A percentile compares a stretch with the other conserved stretches of the same genome.
phyloP scores from a whole-genome alignment of 2,888 invertebrate species.

The Oscheius sp. region DNA sequence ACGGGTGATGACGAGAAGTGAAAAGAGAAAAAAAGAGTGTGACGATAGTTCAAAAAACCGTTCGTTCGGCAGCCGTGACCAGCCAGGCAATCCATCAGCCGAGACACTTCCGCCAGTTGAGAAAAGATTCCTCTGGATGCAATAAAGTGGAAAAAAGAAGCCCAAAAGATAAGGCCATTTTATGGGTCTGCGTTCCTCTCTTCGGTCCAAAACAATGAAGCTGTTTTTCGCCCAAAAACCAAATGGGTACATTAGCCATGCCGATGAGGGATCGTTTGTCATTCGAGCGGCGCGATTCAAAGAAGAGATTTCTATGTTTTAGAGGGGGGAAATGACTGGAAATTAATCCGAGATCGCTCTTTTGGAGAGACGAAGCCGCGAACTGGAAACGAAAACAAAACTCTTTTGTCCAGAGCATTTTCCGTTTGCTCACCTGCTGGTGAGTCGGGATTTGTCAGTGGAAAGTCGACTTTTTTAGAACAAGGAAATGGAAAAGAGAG shows the following conservation, averaged over 20 bases:
- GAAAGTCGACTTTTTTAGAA: too few species aligned
- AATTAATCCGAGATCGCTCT: not conserved
- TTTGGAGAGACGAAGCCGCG: not conserved
- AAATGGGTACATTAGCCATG: conserved; percentile 17
- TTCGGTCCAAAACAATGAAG: not conserved
- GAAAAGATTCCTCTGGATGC: not conserved
- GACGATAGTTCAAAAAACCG: too few species aligned
- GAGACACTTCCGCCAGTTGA: not conserved
- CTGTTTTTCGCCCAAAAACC: not conserved
- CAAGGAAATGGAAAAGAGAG: too few species aligned
- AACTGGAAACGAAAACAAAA: not conserved
- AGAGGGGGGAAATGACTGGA: not conserved
- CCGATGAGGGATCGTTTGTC: conserved; percentile 12
- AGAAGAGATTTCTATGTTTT: not conserved
- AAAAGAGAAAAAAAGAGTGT: too few species aligned
- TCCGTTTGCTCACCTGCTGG: too few species aligned
- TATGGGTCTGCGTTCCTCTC: too few species aligned
- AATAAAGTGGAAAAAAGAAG: not conserved
- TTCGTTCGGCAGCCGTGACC: not conserved
- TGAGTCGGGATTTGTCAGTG: too few species aligned
- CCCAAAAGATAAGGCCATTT: not conserved
- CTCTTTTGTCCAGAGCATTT: not conserved
- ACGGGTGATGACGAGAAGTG: too few species aligned
- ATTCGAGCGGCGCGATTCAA: not conserved
- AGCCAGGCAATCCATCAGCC: not conserved